Evolutionary conservation across 1,140 invertebrate species (phyloP).

Genomic region (Ceratina calcarata): DNA sequence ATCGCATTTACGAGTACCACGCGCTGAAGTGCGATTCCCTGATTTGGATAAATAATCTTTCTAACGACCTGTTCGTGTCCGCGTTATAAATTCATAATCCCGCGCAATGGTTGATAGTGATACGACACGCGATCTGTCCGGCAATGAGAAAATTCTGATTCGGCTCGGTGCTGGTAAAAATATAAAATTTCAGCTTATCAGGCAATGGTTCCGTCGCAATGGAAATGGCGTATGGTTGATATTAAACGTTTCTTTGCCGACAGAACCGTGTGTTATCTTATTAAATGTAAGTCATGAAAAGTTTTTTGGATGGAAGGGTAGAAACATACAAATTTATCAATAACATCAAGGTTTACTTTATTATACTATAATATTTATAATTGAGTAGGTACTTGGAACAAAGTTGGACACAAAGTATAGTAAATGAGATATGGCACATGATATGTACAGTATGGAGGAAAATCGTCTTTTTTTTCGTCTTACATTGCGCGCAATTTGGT

Average conservation of each 20-base stretch:
- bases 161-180: background rate
- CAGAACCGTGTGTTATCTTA: background rate
- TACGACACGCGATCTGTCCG: conserved; percentile 56
- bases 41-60: conserved; percentile 69
- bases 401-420: conserved; percentile 80
- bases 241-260: background rate
- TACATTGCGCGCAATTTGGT: conserved; percentile 76
- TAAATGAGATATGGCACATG: conserved; percentile 81
- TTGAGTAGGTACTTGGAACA: conserved; percentile 80
- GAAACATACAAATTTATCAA: conserved; percentile 74
- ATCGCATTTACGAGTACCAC: conserved; percentile 41
- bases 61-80: conserved; percentile 63
- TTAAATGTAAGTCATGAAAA: too few species aligned
- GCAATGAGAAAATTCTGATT: conserved; percentile 45
- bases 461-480: conserved; percentile 54
- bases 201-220: too few species aligned
- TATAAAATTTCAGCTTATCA: background rate
- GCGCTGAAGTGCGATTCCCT: conserved; percentile 50
- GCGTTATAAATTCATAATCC: conserved; percentile 69
- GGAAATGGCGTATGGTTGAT: too few species aligned
- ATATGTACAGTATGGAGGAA: conserved; percentile 79
- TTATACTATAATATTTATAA: conserved; percentile 80
- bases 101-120: conserved; percentile 57
- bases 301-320: background rate
- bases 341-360: conserved; percentile 81